These are phyloP conservation scores for Papilio xuthus DNA, from an alignment of 1,140 invertebrate genomes.

Conservation along the genomic window DNA sequence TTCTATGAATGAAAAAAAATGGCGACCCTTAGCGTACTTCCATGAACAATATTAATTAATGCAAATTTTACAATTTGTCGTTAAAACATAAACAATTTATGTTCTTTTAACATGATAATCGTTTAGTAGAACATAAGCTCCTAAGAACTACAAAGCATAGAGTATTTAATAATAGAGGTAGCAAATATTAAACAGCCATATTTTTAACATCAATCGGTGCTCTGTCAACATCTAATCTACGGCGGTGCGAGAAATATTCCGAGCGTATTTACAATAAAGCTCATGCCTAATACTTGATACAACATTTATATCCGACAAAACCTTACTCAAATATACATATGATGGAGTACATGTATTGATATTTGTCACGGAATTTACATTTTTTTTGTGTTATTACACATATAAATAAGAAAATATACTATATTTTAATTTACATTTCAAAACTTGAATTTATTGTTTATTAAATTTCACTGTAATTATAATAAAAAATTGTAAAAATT, in stretches of 20 bases:
- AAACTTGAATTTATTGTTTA: background rate
- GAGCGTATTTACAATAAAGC: constrained; percentile 40
- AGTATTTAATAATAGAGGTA: constrained; percentile 55
- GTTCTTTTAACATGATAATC: constrained; percentile 51
- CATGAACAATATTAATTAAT: constrained; percentile 51
- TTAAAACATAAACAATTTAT: constrained; percentile 38
- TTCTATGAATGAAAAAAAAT: constrained; percentile 48
- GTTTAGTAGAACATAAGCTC: constrained; percentile 44
- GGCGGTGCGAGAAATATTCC: constrained; percentile 33
- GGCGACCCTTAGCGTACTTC: constrained; percentile 38
- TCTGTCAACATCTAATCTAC: constrained; percentile 39
- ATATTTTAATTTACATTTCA: too few relatives aligned
- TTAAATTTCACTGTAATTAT: background rate
- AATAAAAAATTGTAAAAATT: too few relatives aligned
- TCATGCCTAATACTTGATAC: constrained; percentile 39
- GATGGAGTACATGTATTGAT: too few relatives aligned
- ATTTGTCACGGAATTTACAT: too few relatives aligned
- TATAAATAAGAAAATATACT: background rate
- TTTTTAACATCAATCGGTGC: constrained; percentile 37
- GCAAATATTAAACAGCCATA: constrained; percentile 38
- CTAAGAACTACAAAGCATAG: constrained; percentile 49
- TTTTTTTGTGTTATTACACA: background rate
- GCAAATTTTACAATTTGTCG: constrained; percentile 49
- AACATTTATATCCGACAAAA: constrained; percentile 9
- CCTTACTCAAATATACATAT: background rate